Base-by-base conservation (phyloP, 2,113 vertebrate genomes). In the Sphyrna mokarran region DNA sequence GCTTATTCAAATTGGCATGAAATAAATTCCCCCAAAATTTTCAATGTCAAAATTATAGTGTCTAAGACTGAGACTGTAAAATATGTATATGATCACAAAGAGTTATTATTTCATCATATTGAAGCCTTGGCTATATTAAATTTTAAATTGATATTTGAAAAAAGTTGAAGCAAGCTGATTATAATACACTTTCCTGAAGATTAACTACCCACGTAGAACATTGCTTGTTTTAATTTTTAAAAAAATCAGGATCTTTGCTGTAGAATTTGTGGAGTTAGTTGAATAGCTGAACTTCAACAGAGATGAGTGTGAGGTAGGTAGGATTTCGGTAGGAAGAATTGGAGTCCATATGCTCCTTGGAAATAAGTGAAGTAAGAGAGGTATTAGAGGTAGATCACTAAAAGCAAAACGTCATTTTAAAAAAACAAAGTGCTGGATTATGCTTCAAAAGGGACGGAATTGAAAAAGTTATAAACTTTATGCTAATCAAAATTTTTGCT, bases 51-150 rank as follows among this genome's bases (percentile, higher is more conserved):
- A 58, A 61, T 29, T 90, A 16, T 29, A 90, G 54, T 61, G 58
- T 20, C 37, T 83, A 40, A 43, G 14, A 80, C 78, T 37, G 37
- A 83, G n/a, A 1, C 58, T n/a, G 58, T 33, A 91, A 91, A 61
- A 90, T 48, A 91, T 61, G 58, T 14, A 13, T 58, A 33, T 91
- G n/a, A 10, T 93, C 89, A 93, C 89, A 93, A 95, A 95, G 43
- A 95, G 94, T 48, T 72, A 70, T 37, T 48, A 54, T 70, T 29
- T 70, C 66, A 95, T 95, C 37, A 95, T 69, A 72, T 72, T 72
- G 69, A 48, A 95, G 40, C 13, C 68, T 37, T 95, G 69, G 69
- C 40, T 29, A 11, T 76, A 1, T 93, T 66, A 13, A 93, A 22
- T 68, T 37, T 95, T 54, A 11, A 72, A 48, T 69, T 72, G 33